Evolutionary conservation across 2,888 invertebrate species (phyloP), one percentile per base, ranked within the genome.

Genomic region (Platycheirus rosarum): DNA sequence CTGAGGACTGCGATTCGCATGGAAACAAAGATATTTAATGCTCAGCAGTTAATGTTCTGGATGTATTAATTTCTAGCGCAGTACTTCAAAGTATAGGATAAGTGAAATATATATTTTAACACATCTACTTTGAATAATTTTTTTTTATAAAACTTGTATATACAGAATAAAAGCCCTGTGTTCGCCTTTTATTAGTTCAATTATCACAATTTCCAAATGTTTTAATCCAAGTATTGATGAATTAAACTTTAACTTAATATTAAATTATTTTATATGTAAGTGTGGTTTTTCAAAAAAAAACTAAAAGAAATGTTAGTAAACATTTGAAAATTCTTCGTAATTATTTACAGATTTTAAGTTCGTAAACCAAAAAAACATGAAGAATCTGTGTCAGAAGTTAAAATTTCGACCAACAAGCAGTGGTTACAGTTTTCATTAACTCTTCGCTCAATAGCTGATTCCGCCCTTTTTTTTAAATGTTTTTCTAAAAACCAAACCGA

Each of bases 141-240:
- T 32, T 8, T 32, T 32, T 32, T 1, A 32, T 32, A 8, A 32
- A 32, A 7, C 3, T 32, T 7, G 7, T 32, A 8, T 8, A 32
- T 7, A 32, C 8, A 7, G 7, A 32, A 32, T 7, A 32, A 37
- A 49, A 40, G 23, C 8, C 8, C 4, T 32, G 29, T 32, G 29
- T 32, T 4, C 6, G 23, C 23, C 23, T 32, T 7, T 32, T 32
- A 5, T 8, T 8, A 32, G 2, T 4, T 16, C 13, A 20, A 9
- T 49, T 70, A 62, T 70, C 70, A 70, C 70, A 70, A 53, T 51
- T 42, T 29, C n/a, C 18, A 29, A 32, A 42, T 29, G 20, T 37
- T 48, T 23, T 46, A 13, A 29, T 14, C 11, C 46, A 48, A 49
- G 11, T 60, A 23, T 48, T 44, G 8, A 32, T 32, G 29, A 26